Evolutionary conservation across 2,797 vertebrate species (phyloP).

Genomic region (Characodon lateralis): DNA sequence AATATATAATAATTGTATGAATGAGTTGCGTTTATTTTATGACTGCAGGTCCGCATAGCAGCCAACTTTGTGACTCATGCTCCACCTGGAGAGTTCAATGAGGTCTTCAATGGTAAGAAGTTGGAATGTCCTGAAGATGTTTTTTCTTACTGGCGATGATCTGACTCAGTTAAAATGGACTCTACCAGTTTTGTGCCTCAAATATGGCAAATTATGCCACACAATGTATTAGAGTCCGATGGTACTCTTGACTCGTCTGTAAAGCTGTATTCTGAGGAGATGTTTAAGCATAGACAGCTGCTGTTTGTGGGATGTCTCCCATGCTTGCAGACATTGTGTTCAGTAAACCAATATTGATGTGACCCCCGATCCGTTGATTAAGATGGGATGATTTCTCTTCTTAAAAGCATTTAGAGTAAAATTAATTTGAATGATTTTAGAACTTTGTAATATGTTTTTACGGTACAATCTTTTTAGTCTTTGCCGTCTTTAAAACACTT

Average conservation of each 20-base stretch:
- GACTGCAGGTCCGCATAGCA: constrained; percentile 92
- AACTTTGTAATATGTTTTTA: background rate
- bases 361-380: background rate
- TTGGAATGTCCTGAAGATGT: background rate
- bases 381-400: background rate
- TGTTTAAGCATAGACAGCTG: background rate
- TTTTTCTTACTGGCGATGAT: background rate
- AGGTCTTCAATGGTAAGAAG: constrained; percentile 96
- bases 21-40: constrained; percentile 20
- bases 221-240: background rate
- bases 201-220: background rate
- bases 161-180: background rate
- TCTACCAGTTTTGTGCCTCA: background rate
- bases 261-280: too few species aligned
- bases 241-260: too few species aligned
- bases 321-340: background rate
- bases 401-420: background rate
- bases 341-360: background rate
- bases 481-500: constrained; percentile 4
- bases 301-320: background rate
- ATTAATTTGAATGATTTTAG: background rate
- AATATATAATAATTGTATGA: background rate
- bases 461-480: background rate
- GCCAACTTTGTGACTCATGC: constrained; percentile 98
- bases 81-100: constrained; percentile 98